Base-by-base conservation (phyloP, 1,140 invertebrate species). In the Drosophila pruinosa region DNA sequence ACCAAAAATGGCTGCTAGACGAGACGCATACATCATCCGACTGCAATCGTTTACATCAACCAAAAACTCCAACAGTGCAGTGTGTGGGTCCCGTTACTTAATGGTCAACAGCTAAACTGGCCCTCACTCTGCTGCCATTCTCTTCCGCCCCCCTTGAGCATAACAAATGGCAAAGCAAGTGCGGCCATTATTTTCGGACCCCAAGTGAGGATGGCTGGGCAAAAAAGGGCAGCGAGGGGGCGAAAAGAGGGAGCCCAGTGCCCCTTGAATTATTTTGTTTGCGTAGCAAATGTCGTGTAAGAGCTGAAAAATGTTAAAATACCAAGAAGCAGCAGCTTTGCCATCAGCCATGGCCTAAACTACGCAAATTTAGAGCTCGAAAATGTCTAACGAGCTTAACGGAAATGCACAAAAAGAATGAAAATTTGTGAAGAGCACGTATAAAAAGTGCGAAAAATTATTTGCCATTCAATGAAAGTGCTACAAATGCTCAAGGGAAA, bases 21-120 rank as follows among this genome's bases (percentile, higher is more conserved):
- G 77, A 68, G 62, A 72, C 72, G 72, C 77, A 80, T 80, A 68
- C 64, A 80, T 80, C 77, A 80, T 67, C 56, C 28, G 38, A 74
- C 22, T 50, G 62, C 24, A 57, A 67, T 67, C 63, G 62, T 59
- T 53, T 28, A 34, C 34, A 43, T 47, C 36, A 53, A n/a, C 4
- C 19, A 47, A 41, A 34, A 68, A 15, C 50, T 19, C 22, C 2
- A 22, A 26, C 36, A n/a, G 26, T 48, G 41, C 41, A 24, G 28
- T 7, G 8, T 7, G 8, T 36, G 56, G 24, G 12, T 14, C 52
- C 21, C 36, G 73, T 80, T 68, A 80, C 72, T 80, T 80, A 75
- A 80, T 70, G 77, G 77, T 68, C 77, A 59, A 52, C n/a, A 62
- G 56, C 50, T 17, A 24, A 45, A 17, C 75, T 48, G 36, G 4